Conservation (phyloP, 2,888 invertebrate genomes). For the Eristalis arbustorum region DNA sequence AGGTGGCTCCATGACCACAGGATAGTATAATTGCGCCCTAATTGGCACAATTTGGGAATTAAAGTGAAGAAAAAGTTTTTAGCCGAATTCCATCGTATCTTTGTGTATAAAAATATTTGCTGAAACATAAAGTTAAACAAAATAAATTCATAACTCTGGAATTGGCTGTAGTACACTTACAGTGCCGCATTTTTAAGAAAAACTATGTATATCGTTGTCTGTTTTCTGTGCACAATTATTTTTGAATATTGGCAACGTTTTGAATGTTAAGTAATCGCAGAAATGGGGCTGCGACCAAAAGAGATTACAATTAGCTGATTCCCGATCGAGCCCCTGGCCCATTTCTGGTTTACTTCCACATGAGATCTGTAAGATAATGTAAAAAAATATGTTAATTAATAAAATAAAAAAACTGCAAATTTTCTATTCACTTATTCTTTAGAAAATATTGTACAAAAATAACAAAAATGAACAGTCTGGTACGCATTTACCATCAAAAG, state of each 20-base stretch:
- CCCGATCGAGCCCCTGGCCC: slow-evolving; percentile 74
- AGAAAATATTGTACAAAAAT: too few species aligned
- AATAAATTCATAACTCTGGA: background rate
- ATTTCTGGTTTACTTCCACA: slow-evolving; percentile 74
- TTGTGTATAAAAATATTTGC: slow-evolving; percentile 78
- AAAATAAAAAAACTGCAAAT: too few species aligned
- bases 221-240: slow-evolving; percentile 61
- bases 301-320: slow-evolving; percentile 72
- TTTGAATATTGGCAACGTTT: slow-evolving; percentile 48
- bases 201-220: slow-evolving; percentile 73
- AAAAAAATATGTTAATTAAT: background rate
- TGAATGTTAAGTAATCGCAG: slow-evolving; percentile 72
- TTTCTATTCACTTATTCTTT: too few species aligned
- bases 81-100: slow-evolving; percentile 80
- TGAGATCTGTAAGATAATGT: slow-evolving; percentile 71
- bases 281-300: slow-evolving; percentile 74
- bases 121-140: slow-evolving; percentile 60
- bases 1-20: slow-evolving; percentile 79
- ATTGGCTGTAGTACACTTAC: slow-evolving; percentile 71
- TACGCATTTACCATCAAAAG: too few species aligned
- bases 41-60: slow-evolving; percentile 73
- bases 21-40: slow-evolving; percentile 73
- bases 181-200: slow-evolving; percentile 74
- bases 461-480: too few species aligned
- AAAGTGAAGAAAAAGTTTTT: slow-evolving; percentile 71